A percentile compares a stretch with the other conserved stretches of the same genome.
Evolutionary conservation across 2,113 vertebrate species (phyloP).

Genomic region (Myrmecophaga tridactyla): DNA sequence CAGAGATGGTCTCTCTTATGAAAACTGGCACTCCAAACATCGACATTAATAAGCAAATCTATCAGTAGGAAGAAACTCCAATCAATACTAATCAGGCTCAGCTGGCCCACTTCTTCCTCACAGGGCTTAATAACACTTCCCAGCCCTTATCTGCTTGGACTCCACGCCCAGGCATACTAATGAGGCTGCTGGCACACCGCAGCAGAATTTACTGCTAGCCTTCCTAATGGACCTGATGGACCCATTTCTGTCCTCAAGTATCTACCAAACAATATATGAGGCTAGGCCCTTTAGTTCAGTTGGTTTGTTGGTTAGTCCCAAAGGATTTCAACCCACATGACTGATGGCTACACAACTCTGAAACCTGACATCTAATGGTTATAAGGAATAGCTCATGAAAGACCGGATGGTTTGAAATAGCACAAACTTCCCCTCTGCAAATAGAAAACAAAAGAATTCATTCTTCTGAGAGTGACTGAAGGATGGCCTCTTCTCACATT

Average conservation of each 20-base stretch:
- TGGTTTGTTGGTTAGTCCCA: background rate
- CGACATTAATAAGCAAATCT: slow-evolving; percentile 59
- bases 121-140: slow-evolving; percentile 57
- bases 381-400: accelerated
- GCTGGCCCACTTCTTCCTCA: slow-evolving; percentile 30
- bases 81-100: slow-evolving; percentile 68
- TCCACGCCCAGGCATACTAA: slow-evolving; percentile 40
- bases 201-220: slow-evolving; percentile 44
- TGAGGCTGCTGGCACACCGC: slow-evolving; percentile 15
- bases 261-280: background rate
- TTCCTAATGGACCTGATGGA: background rate
- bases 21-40: slow-evolving; percentile 51
- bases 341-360: background rate
- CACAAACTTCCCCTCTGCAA: background rate
- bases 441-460: background rate
- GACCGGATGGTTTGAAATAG: background rate
- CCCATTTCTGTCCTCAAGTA: background rate
- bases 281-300: background rate
- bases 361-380: background rate
- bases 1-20: slow-evolving; percentile 14
- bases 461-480: background rate
- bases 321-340: background rate
- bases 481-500: background rate
- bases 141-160: slow-evolving; percentile 11
- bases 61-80: slow-evolving; percentile 67